Evolutionary conservation across 2,113 vertebrate genomes (phyloP).

Genomic region (Caretta caretta): DNA sequence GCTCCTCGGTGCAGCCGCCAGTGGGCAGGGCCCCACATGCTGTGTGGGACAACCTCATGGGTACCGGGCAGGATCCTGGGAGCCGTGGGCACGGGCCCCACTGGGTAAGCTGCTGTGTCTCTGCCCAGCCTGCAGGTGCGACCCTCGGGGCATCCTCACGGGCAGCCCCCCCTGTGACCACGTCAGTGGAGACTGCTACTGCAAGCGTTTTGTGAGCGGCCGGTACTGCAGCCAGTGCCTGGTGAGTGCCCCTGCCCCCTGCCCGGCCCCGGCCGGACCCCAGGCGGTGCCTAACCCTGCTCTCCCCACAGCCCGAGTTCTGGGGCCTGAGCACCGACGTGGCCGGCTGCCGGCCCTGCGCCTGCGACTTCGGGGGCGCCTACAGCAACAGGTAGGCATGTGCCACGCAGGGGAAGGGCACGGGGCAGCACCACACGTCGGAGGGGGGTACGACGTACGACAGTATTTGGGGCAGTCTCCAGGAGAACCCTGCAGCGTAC

Average conservation of each 20-base stretch:
- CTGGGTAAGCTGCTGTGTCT: rapidly evolving
- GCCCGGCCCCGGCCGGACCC: not conserved
- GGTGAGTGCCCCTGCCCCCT: constrained; percentile 75
- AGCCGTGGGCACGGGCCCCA: too few species aligned
- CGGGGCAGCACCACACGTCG: not conserved
- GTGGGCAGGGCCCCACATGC: not conserved
- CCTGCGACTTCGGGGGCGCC: constrained; percentile 90
- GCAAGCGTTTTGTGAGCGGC: constrained; percentile 88
- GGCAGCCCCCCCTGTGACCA: constrained; percentile 84
- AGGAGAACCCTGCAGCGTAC: too few species aligned
- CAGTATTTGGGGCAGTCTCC: too few species aligned
- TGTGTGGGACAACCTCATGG: not conserved
- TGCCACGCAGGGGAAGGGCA: not conserved
- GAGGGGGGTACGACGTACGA: not conserved
- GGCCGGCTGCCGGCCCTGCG: constrained; percentile 85
- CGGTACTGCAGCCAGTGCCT: constrained; percentile 87
- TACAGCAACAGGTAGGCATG: constrained; percentile 84
- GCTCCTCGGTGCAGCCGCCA: too few species aligned
- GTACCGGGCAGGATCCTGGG: too few species aligned
- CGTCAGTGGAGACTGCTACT: constrained; percentile 88
- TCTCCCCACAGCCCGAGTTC: constrained; percentile 82
- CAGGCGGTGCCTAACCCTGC: not conserved
- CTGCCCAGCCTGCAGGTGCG: constrained; percentile 85
- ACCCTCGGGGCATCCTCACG: constrained; percentile 81
- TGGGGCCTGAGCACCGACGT: constrained; percentile 89